Percentiles rank a stretch among this genome's conserved stretches.
phyloP scores from a whole-genome alignment of 2,113 vertebrate genomes.

The Azemiops feae region DNA sequence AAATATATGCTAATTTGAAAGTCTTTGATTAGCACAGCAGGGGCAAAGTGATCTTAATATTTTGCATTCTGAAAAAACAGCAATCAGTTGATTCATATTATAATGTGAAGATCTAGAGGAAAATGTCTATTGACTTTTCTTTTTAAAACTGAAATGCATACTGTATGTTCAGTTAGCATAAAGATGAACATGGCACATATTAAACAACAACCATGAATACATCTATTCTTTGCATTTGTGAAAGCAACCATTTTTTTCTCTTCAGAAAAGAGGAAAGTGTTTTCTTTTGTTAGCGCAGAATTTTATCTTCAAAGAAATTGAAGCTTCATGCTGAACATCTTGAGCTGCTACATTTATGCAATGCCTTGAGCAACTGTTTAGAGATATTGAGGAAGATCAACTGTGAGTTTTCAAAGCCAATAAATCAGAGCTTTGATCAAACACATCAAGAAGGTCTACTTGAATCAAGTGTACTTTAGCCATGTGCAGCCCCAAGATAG shows the following conservation, averaged over 20 bases:
- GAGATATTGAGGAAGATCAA: neutral
- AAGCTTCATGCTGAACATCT: neutral
- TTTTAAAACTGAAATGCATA: neutral
- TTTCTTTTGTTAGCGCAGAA: neutral
- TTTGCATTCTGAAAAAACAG: conserved; percentile 48
- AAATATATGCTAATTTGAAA: conserved; percentile 54
- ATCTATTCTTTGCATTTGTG: neutral
- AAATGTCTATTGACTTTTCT: conserved; percentile 41
- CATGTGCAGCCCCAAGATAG: neutral
- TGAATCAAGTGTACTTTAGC: neutral
- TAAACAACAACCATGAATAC: neutral
- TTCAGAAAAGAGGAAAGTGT: neutral
- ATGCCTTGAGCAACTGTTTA: neutral
- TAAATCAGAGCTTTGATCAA: neutral
- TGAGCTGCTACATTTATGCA: neutral
- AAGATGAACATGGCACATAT: neutral
- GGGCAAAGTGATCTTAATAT: conserved; percentile 47
- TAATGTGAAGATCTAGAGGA: conserved; percentile 39
- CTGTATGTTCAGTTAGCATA: neutral
- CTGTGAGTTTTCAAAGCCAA: neutral
- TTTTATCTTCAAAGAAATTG: neutral
- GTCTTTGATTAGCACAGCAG: conserved; percentile 62
- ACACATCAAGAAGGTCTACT: neutral
- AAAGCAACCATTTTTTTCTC: neutral
- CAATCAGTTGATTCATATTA: conserved; percentile 37